Conservation (phyloP, 2,888 invertebrate species). For the Hirtodrosophila trivittata region DNA sequence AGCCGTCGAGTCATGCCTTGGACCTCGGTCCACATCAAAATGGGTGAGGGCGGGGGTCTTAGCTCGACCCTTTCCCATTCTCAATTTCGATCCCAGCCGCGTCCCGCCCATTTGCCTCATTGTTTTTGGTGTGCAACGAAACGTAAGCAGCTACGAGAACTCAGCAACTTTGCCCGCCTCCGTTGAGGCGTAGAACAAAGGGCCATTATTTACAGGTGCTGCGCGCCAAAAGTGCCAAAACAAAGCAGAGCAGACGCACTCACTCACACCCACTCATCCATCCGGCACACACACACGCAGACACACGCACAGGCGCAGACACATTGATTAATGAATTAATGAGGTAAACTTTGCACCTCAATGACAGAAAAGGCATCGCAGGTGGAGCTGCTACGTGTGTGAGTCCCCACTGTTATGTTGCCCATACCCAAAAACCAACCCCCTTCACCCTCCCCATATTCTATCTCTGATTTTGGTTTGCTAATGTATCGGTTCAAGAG, state of each 20-base stretch:
- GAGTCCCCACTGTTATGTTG: conserved; percentile 50
- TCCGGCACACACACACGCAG: conserved; percentile 12
- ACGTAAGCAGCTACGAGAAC: conserved; percentile 55
- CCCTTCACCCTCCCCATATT: conserved; percentile 6
- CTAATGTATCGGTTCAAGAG: conserved; percentile 75
- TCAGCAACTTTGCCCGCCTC: conserved; percentile 46
- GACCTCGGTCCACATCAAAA: conserved; percentile 45
- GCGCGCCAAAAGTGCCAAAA: conserved; percentile 78
- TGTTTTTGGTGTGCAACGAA: conserved; percentile 65
- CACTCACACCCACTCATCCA: conserved; percentile 40
- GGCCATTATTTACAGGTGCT: conserved; percentile 79
- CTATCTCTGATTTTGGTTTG: conserved; percentile 71
- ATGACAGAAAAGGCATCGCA: conserved; percentile 70
- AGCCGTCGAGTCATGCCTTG: conserved; percentile 68
- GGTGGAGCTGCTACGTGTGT: conserved; percentile 51
- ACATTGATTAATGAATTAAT: conserved; percentile 79
- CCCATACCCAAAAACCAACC: conserved; percentile 22
- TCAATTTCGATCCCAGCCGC: background rate
- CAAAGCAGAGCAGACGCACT: conserved; percentile 76
- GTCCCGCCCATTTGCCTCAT: conserved; percentile 19
- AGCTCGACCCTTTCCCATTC: conserved; percentile 4
- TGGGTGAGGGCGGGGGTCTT: no score
- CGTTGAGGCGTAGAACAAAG: conserved; percentile 74
- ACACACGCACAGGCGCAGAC: conserved; percentile 61
- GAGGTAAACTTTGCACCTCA: conserved; percentile 78